phyloP scores from a whole-genome alignment of 2,888 invertebrate species.

The Vanessa cardui region DNA sequence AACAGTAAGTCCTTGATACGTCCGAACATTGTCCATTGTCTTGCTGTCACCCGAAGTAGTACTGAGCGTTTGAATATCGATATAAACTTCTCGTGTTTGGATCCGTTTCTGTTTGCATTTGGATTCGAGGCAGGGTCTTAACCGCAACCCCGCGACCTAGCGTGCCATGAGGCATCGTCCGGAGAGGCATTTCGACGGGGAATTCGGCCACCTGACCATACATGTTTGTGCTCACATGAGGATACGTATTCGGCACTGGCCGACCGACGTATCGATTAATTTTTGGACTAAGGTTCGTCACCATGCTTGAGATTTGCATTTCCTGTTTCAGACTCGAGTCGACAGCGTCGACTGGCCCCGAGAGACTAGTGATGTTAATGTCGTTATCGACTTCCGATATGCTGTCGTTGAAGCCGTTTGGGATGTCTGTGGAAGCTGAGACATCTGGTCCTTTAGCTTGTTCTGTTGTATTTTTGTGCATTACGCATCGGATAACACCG shows the following conservation, averaged over 20 bases:
- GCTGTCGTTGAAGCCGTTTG: slow-evolving; percentile 93
- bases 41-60: slow-evolving; percentile 90
- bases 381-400: slow-evolving; percentile 93
- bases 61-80: slow-evolving; percentile 85
- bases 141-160: slow-evolving; percentile 75
- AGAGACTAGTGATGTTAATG: slow-evolving; percentile 87
- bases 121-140: slow-evolving; percentile 74
- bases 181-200: slow-evolving; percentile 80
- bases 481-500: slow-evolving; percentile 87
- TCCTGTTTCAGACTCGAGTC: slow-evolving; percentile 74
- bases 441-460: slow-evolving; percentile 87
- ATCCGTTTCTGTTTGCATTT: slow-evolving; percentile 77
- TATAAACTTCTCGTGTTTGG: slow-evolving; percentile 85
- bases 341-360: slow-evolving; percentile 84
- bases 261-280: slow-evolving; percentile 78
- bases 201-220: slow-evolving; percentile 80
- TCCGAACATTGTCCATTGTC: slow-evolving; percentile 79
- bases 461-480: slow-evolving; percentile 85
- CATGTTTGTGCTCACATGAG: slow-evolving; percentile 78
- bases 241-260: slow-evolving; percentile 77
- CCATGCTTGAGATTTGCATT: slow-evolving; percentile 74
- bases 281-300: slow-evolving; percentile 67
- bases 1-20: slow-evolving; percentile 83
- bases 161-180: slow-evolving; percentile 77
- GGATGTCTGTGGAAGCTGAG: slow-evolving; percentile 88